Base-by-base conservation (phyloP, 2,797 vertebrate species). In the Agapornis canus region DNA sequence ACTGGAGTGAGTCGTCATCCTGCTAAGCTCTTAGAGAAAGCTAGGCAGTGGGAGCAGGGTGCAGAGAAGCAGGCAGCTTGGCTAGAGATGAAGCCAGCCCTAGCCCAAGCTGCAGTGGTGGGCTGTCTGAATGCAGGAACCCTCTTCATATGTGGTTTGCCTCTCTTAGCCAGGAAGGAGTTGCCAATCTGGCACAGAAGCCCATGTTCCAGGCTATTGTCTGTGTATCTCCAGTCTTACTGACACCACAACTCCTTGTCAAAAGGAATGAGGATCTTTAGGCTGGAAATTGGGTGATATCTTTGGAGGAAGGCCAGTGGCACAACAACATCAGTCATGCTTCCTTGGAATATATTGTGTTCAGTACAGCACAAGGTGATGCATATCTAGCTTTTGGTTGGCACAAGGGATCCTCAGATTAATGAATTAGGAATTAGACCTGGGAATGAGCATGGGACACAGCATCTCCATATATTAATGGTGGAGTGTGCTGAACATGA, bases 1-100 rank as follows among this genome's bases (percentile, higher is more conserved):
- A 92, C 77, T 95, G 91, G 72, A 94, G 87, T 94, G 95, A 96
- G 90, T 92, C 91, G 51, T 95, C 61, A 82, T 86, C 76, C 85
- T 86, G 85, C 93, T 94, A 90, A 95, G 91, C 95, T 96, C 92
- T 72, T 88, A 71, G 80, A 88, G 85, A 11, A 59, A 79, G 65
- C 54, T 31, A 69, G 72, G 54, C 69, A 20, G 20, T 10, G 61
- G 90, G 65, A 96, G 59, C 82, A 78, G 85, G 80, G 39, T 78
- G 20, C 27, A 78, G 85, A 69, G 47, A 65, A 78, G 57, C 82
- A 88, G 56, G 82, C 56, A 86, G 76, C 47, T 29, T 60, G 66
- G 80, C n/a, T 27, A 2, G 13, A 22, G 52, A 82, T 82, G 87
- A 49, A 90, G 82, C 54, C 31, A 20, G 37, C 79, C 61, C 66